Evolutionary conservation across 2,113 vertebrate genomes (phyloP).

Genomic region (Sminthopsis crassicaudata): DNA sequence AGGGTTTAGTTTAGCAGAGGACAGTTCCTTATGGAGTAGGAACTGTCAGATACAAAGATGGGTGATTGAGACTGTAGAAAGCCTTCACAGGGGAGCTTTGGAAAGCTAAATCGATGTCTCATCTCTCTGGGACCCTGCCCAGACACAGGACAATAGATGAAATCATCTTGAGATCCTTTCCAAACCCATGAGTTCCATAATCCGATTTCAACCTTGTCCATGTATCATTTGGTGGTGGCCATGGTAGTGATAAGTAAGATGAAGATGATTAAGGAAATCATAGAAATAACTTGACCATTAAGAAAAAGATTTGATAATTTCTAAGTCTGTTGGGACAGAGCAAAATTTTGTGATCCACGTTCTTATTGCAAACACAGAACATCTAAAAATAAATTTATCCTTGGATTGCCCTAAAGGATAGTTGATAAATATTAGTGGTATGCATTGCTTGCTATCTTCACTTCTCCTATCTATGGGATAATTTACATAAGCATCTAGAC

Average conservation of each 20-base stretch:
- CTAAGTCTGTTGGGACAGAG: slow-evolving; percentile 31
- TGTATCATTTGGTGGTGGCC: slow-evolving; percentile 19
- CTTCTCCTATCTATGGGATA: not conserved
- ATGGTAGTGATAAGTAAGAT: slow-evolving; percentile 34
- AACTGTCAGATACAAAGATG: not conserved
- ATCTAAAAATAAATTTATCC: not conserved
- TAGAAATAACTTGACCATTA: slow-evolving; percentile 17
- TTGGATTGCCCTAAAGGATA: not conserved
- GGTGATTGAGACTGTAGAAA: not conserved
- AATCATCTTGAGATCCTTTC: slow-evolving; percentile 15
- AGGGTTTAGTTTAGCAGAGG: not conserved
- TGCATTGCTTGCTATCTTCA: not conserved
- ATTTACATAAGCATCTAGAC: not conserved
- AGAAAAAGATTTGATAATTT: slow-evolving; percentile 35
- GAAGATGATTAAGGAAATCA: slow-evolving; percentile 28
- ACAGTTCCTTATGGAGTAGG: not conserved
- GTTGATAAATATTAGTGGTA: not conserved
- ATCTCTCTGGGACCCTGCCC: slow-evolving; percentile 11
- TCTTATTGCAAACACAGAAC: not conserved
- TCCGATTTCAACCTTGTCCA: slow-evolving; percentile 25
- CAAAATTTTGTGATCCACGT: not conserved
- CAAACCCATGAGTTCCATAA: not conserved
- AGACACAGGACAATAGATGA: slow-evolving; percentile 5
- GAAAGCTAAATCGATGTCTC: slow-evolving; percentile 25
- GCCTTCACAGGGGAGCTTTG: slow-evolving; percentile 34